phyloP scores from a whole-genome alignment of 2,888 invertebrate genomes.

The Linnaemya tessellans region DNA sequence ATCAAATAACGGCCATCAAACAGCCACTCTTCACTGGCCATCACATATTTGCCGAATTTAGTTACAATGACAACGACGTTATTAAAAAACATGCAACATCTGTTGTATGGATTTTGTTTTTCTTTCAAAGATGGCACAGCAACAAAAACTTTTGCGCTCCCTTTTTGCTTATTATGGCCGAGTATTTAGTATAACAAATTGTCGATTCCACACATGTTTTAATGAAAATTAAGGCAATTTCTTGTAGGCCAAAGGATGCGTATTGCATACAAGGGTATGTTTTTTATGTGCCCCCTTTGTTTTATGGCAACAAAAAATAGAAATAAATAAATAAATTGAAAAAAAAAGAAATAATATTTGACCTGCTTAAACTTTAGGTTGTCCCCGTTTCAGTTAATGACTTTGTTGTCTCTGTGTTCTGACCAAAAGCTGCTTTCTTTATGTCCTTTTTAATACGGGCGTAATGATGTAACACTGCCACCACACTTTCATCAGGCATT shows the following conservation, averaged over 20 bases:
- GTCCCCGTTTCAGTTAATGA: slow-evolving; percentile 59
- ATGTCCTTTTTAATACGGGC: slow-evolving; percentile 28
- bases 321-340: slow-evolving; percentile 56
- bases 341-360: slow-evolving; percentile 59
- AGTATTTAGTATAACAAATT: slow-evolving; percentile 67
- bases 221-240: slow-evolving; percentile 75
- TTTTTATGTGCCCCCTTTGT: slow-evolving; percentile 36
- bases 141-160: background rate
- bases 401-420: slow-evolving; percentile 21
- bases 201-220: slow-evolving; percentile 74
- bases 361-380: slow-evolving; percentile 65
- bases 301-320: slow-evolving; percentile 10
- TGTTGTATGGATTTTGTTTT: slow-evolving; percentile 44
- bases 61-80: slow-evolving; percentile 62
- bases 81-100: slow-evolving; percentile 66
- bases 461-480: slow-evolving; percentile 2
- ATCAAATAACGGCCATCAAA: slow-evolving; percentile 52
- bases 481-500: slow-evolving; percentile 32
- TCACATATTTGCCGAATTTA: slow-evolving; percentile 6
- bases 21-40: slow-evolving; percentile 2
- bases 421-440: slow-evolving; percentile 25
- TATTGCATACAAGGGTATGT: slow-evolving; percentile 45
- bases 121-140: slow-evolving; percentile 26
- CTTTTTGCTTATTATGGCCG: slow-evolving; percentile 28
- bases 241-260: slow-evolving; percentile 20